Conservation (phyloP, 2,113 vertebrate genomes). For the Taxidea taxus region DNA sequence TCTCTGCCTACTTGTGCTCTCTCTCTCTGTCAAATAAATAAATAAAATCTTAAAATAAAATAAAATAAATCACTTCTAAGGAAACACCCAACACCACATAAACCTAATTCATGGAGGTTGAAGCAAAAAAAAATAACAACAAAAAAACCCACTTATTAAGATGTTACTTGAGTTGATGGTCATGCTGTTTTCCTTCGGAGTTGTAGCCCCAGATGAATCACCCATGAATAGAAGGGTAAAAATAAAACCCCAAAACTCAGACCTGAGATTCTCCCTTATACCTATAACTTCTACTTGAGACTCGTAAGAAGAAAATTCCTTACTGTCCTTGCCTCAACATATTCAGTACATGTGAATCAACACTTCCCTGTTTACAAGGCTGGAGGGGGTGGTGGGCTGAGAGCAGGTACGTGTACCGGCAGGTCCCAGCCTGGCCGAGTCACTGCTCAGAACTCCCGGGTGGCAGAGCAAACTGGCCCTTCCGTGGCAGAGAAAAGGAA, state of each 20-base stretch:
- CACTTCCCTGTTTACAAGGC: neutral
- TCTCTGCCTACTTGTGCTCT: no score
- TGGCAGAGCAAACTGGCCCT: neutral
- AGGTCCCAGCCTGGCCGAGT: neutral
- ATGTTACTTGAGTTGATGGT: neutral
- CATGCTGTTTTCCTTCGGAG: neutral
- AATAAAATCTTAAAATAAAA: no score
- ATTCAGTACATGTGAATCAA: neutral
- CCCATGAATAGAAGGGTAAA: neutral
- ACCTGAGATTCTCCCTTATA: neutral
- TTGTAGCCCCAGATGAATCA: neutral
- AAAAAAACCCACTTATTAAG: neutral
- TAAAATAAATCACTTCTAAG: neutral
- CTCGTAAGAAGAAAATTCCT: neutral
- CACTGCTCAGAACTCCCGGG: neutral
- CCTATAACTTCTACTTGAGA: neutral
- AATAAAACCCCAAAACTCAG: neutral
- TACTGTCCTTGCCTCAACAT: neutral
- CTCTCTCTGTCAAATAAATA: no score
- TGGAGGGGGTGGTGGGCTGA: rapidly evolving
- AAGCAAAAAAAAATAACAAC: neutral
- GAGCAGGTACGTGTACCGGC: rapidly evolving
- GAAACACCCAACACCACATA: neutral
- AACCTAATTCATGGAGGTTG: neutral
- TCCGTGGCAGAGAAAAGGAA: neutral